Evolutionary conservation across 1,140 invertebrate species (phyloP).

Genomic region (Epicauta chinensis): DNA sequence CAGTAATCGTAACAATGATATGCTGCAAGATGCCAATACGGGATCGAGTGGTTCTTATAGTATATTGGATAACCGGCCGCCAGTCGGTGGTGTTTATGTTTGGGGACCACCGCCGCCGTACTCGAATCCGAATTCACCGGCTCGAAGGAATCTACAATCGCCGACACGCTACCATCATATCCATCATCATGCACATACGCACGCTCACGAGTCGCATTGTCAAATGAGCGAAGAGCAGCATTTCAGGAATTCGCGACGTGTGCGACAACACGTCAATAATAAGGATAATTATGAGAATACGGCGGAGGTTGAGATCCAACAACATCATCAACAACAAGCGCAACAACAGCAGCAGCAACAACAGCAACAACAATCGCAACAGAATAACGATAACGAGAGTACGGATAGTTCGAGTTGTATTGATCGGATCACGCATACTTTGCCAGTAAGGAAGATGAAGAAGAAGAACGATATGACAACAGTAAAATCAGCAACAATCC

Average conservation of each 20-base stretch:
- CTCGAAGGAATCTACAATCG: conserved; percentile 40
- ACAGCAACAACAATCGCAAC: conserved; percentile 37
- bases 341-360: conserved; percentile 41
- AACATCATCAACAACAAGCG: neutral
- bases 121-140: conserved; percentile 63
- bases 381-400: conserved; percentile 40
- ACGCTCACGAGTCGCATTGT: conserved; percentile 39
- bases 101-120: conserved; percentile 73
- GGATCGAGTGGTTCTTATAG: conserved; percentile 46
- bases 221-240: conserved; percentile 38
- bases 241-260: conserved; percentile 23
- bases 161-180: conserved; percentile 38
- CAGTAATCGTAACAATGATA: conserved; percentile 44
- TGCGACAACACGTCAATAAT: conserved; percentile 15
- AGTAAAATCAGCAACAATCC: conserved; percentile 41
- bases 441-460: conserved; percentile 48
- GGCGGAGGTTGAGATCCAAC: conserved; percentile 21
- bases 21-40: conserved; percentile 39
- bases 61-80: conserved; percentile 49
- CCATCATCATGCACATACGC: conserved; percentile 39
- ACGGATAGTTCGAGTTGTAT: conserved; percentile 42
- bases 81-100: conserved; percentile 44
- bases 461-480: conserved; percentile 46
- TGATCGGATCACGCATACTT: conserved; percentile 46
- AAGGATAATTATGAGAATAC: conserved; percentile 16